Evolutionary conservation across 2,888 invertebrate genomes (phyloP).

Genomic region (Maniola hyperantus): DNA sequence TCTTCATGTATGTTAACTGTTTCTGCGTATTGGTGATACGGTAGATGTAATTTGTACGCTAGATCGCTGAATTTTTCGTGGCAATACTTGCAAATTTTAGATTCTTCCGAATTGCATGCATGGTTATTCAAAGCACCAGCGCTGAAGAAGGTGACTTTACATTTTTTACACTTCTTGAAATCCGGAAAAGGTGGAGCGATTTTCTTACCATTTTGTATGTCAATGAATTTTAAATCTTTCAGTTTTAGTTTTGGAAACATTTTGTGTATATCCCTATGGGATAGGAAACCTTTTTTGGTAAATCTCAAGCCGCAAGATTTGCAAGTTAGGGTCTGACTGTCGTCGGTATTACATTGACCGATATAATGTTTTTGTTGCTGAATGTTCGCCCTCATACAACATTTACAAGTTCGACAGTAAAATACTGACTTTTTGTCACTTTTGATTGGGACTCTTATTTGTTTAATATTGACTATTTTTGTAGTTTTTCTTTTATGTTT

Average conservation of each 20-base stretch:
- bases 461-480: neutral
- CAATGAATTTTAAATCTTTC: slow-evolving; percentile 45
- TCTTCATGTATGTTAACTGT: neutral
- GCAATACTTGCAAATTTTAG: slow-evolving; percentile 36
- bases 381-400: slow-evolving; percentile 25
- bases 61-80: slow-evolving; percentile 40
- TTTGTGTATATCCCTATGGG: slow-evolving; percentile 41
- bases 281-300: neutral
- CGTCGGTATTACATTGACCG: slow-evolving; percentile 9
- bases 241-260: slow-evolving; percentile 38
- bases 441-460: neutral
- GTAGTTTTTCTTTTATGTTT: neutral
- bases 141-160: slow-evolving; percentile 47
- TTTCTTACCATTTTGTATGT: slow-evolving; percentile 35
- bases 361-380: slow-evolving; percentile 15
- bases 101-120: slow-evolving; percentile 26
- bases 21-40: slow-evolving; percentile 46
- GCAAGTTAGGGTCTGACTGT: slow-evolving; percentile 40
- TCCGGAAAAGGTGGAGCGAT: slow-evolving; percentile 46
- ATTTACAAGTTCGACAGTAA: slow-evolving; percentile 43
- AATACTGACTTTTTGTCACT: slow-evolving; percentile 10
- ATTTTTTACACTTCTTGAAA: slow-evolving; percentile 46
- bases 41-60: slow-evolving; percentile 48
- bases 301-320: slow-evolving; percentile 51
- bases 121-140: slow-evolving; percentile 26